Base-by-base conservation (phyloP, 2,113 vertebrate species). In the Otus sunia region DNA sequence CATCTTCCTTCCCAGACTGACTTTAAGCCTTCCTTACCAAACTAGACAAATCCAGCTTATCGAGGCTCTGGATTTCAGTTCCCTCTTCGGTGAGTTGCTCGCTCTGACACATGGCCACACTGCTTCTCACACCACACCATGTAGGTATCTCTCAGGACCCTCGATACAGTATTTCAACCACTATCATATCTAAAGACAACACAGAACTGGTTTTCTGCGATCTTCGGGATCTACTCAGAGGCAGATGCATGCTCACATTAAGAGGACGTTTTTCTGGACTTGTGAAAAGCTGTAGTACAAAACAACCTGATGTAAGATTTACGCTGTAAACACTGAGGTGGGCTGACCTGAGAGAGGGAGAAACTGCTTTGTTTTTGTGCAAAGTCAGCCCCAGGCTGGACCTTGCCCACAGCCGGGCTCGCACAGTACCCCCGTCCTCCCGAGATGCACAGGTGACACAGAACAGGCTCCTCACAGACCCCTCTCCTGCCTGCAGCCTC, bases 391-490 rank as follows among this genome's bases (percentile, higher is more conserved):
- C 14, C 32, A n/a, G 27, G 36, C 27, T 4, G 17, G 41, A 43
- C 47, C 41, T 14, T 11, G 41, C 59, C 36, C 58, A 4, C 18
- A 41, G 63, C 56, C 6, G 1, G 58, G 50, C n/a, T 62, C 55
- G 37, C 7, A 3, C 37, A 26, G 56, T 3, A 29, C 63, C 36
- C 32, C 10, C 2, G 1, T 27, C 29, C 62, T 75, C 47, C 20
- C 0, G 11, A 29, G 73, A 34, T 1, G 7, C 14, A 19, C 14
- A 12, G 76, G 67, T 43, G 36, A 47, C 50, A 12, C 0, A 0
- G 39, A 3, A 22, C 27, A 32, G 56, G 19, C 0, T 49, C 80
- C 84, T 34, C 39, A 1, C 0, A 4, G 39, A 43, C 29, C 5
- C 22, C 43, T 10, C 36, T 63, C 47, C 67, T 9, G 6, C 1